Conservation (phyloP, 1,140 invertebrate species). For the Conus betulinus region DNA sequence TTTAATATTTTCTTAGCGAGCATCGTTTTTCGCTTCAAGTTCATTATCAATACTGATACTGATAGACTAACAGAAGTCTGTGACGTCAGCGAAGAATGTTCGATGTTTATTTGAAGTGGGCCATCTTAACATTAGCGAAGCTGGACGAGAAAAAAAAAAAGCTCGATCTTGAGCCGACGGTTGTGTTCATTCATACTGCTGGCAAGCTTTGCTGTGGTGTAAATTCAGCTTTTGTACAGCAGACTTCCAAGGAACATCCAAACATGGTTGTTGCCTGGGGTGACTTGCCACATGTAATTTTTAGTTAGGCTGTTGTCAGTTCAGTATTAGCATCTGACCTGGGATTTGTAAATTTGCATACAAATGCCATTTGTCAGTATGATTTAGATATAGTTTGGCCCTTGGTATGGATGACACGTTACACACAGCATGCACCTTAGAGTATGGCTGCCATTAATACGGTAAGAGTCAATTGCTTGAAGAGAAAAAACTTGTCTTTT, state of each 20-base stretch:
- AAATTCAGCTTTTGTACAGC: not conserved
- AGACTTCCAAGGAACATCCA: not conserved
- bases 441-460: no score
- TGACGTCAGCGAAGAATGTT: conserved; percentile 33
- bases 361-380: no score
- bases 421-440: no score
- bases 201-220: not conserved
- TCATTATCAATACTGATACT: not conserved
- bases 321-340: no score
- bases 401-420: no score
- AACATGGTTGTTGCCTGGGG: not conserved
- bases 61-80: not conserved
- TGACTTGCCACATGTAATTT: no score
- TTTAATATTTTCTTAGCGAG: not conserved
- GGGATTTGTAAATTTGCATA: no score
- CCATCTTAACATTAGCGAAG: conserved; percentile 15
- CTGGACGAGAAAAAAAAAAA: conserved; percentile 84
- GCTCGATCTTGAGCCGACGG: conserved; percentile 53
- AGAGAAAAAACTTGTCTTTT: no score
- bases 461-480: no score
- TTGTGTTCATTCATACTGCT: not conserved
- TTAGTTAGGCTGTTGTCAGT: no score
- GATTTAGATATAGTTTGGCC: no score
- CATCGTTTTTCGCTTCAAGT: not conserved
- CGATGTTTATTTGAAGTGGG: conserved; percentile 31